Percentiles rank a stretch among this genome's conserved stretches.
phyloP scores from a whole-genome alignment of 2,113 vertebrate species.

The Cryptotis parvus region DNA sequence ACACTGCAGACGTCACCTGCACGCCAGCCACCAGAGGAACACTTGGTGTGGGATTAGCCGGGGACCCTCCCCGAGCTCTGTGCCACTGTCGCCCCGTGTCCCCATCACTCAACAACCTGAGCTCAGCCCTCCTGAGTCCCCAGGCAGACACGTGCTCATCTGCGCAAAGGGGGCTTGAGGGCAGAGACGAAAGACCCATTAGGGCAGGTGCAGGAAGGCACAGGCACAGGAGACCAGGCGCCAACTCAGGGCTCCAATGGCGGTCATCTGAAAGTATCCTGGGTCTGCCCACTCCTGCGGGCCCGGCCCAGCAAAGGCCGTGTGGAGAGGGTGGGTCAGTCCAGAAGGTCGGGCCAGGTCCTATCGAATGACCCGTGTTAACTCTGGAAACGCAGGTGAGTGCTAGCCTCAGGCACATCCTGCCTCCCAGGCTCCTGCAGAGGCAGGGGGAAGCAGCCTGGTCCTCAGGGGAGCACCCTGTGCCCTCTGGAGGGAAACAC shows the following conservation, averaged over 20 bases:
- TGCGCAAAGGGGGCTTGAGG: background rate
- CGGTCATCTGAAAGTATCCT: background rate
- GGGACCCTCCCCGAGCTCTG: too few relatives aligned
- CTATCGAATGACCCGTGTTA: too few relatives aligned
- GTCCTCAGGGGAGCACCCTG: too few relatives aligned
- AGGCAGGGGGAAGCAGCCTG: background rate
- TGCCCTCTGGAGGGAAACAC: background rate
- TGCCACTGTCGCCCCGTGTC: background rate
- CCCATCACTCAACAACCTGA: background rate
- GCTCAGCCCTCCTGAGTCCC: background rate
- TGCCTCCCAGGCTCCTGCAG: background rate
- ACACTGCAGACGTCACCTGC: background rate
- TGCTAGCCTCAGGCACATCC: background rate
- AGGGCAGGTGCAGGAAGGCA: background rate
- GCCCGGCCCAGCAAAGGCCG: background rate
- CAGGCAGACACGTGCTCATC: background rate
- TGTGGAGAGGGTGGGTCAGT: background rate
- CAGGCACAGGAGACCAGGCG: too few relatives aligned
- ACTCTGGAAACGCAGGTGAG: too few relatives aligned
- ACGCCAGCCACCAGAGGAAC: too few relatives aligned
- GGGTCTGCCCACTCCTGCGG: background rate
- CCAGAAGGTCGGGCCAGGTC: fast-evolving
- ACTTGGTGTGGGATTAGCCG: background rate
- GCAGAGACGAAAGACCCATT: background rate
- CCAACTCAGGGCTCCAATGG: too few relatives aligned